Evolutionary conservation across 53 echinoderm and acorn worm genomes (phyloP).

Genomic region (Luidia sarsii): DNA sequence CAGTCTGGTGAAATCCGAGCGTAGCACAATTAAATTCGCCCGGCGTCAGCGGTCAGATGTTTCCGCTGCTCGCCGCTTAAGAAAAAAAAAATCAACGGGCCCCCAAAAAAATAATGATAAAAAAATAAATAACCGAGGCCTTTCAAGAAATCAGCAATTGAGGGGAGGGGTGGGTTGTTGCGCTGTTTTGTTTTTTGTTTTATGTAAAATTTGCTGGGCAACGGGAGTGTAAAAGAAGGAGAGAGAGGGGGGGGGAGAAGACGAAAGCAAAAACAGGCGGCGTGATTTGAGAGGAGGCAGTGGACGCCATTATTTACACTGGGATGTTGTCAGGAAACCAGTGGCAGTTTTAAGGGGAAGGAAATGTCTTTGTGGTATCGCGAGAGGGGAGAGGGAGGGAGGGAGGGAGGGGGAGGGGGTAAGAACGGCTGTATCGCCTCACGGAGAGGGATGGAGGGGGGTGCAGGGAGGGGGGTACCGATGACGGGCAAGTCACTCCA

Average conservation of each 20-base stretch:
- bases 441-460: too few relatives aligned
- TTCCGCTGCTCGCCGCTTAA: conserved; percentile 19
- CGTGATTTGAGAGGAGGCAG: conserved; percentile 14
- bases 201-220: too few relatives aligned
- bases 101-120: too few relatives aligned
- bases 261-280: conserved; percentile 18
- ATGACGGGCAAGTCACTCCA: too few relatives aligned
- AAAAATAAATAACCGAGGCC: conserved; percentile 7
- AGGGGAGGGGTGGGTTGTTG: too few relatives aligned
- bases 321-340: conserved; percentile 2
- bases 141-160: conserved; percentile 38
- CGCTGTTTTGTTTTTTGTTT: neutral
- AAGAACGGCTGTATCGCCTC: too few relatives aligned
- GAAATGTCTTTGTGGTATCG: conserved; percentile 24
- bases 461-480: too few relatives aligned
- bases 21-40: conserved; percentile 29
- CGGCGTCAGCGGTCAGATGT: conserved; percentile 51
- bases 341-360: conserved; percentile 8
- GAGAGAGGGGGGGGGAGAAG: too few relatives aligned
- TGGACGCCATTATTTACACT: conserved; percentile 35
- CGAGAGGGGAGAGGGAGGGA: too few relatives aligned
- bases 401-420: too few relatives aligned
- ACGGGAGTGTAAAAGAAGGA: too few relatives aligned
- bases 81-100: too few relatives aligned
- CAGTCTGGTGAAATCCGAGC: conserved; percentile 18